Evolutionary conservation across 2,888 invertebrate species (phyloP), one percentile per base, ranked within the genome.

Genomic region (Dendrolimus houi): DNA sequence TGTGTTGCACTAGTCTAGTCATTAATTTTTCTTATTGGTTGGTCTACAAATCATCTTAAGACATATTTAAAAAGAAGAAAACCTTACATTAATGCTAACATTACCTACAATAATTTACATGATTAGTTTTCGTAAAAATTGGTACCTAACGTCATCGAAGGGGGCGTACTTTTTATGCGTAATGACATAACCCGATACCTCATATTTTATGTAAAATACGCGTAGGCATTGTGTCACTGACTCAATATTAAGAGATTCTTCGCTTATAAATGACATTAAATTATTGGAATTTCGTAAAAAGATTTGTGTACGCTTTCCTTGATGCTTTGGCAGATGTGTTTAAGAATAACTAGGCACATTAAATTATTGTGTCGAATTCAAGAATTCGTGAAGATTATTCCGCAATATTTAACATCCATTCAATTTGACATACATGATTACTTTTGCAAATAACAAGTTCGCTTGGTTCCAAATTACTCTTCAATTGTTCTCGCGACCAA

Each of bases 321-420:
- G 29, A 9, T 47, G 47, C 47, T 47, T 47, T 47, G 47, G 47
- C 47, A 47, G 47, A 47, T 1, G 9, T 47, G 12, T 47, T 47
- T 47, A 12, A 9, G 9, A 47, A 10, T 10, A 47, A 47, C 12
- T 10, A 10, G 47, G 12, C 9, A 47, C 9, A 47, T 7, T 10
- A 47, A 47, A 47, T 47, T 10, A 47, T 12, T 12, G 47, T 10
- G 47, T 47, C 47, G 12, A 47, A 7, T 12, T 12, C 47, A 2
- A 10, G 47, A 60, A 47, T 66, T 56, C 59, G 41, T 53, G 54
- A 52, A 57, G 12, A 47, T 47, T 9, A 47, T 47, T 47, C 12
- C 47, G 12, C 47, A 47, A 47, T 47, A 47, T 29, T 29, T 29
- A 29, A 29, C 29, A 29, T 29, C 29, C 29, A 29, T 29, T 29